Conservation (phyloP, 2,888 invertebrate genomes). For the Matsumyia berberina region DNA sequence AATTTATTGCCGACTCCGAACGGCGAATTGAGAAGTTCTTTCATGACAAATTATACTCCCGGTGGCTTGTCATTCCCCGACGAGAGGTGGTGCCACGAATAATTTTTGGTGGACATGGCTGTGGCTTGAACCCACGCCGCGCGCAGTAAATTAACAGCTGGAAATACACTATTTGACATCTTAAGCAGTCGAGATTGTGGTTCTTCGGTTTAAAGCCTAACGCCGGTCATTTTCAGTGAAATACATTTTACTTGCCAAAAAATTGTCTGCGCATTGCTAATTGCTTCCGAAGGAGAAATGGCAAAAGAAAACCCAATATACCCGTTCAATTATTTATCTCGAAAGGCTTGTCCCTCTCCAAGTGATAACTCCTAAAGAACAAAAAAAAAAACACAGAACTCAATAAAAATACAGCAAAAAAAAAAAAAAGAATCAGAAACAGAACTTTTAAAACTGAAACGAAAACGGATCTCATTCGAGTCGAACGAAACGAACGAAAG, state of each 20-base stretch:
- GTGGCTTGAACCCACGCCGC: too few relatives aligned
- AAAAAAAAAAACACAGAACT: neutral
- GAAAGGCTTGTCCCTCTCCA: neutral
- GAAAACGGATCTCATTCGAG: constrained; percentile 41
- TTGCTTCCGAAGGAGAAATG: constrained; percentile 35
- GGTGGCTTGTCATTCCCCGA: too few relatives aligned
- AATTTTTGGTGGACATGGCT: too few relatives aligned
- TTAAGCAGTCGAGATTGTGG: too few relatives aligned
- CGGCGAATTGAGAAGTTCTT: too few relatives aligned
- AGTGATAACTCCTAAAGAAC: neutral
- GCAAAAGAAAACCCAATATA: constrained; percentile 36
- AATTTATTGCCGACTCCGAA: too few relatives aligned
- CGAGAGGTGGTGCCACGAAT: too few relatives aligned
- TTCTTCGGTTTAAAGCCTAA: too few relatives aligned
- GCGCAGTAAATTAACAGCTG: too few relatives aligned
- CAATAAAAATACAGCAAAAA: neutral
- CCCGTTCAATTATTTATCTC: constrained; percentile 56
- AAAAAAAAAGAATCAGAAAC: constrained; percentile 8
- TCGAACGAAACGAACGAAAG: constrained; percentile 29
- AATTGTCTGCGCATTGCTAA: constrained; percentile 16
- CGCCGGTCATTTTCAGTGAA: too few relatives aligned
- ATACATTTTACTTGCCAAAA: neutral
- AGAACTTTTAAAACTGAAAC: constrained; percentile 31
- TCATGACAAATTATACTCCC: too few relatives aligned
- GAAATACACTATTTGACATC: too few relatives aligned